Evolutionary conservation across 1,140 invertebrate species (phyloP), one percentile per base, ranked within the genome.

Genomic region (Pseudomyrmex cubaensis): DNA sequence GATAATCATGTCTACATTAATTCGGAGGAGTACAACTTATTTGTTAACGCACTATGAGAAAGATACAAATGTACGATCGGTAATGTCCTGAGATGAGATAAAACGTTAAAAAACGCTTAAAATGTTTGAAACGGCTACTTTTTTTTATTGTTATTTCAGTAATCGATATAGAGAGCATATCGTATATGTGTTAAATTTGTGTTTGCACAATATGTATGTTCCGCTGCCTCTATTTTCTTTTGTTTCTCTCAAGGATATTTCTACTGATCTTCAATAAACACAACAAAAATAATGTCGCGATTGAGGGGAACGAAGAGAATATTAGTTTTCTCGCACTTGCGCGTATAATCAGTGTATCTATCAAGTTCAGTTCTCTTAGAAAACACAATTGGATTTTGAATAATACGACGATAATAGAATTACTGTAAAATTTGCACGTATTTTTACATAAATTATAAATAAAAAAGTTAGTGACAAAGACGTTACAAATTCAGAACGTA

Each of bases 401-500:
- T 63, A 20, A 22, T 63, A 75, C 44, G 25, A n/a, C 52, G 46
- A 46, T 17, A 59, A 44, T 15, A 10, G n/a, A 5, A 44, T 64
- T 64, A 2, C 22, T 35, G 22, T 12, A 17, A 20, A 25, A 46
- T 64, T 13, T 10, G 2, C 13, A 7, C 10, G 20, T 15, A 70
- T 8, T 59, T 61, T 15, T 2, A 12, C 3, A 25, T 25, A 12
- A 2, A 61, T 70, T 7, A 70, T 80, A 54, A n/a, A 35, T n/a
- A 3, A 0, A 12, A 35, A 35, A 57, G 17, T n/a, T n/a, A 22
- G 13, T n/a, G 20, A 48, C 4, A 9, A 50, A 10, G n/a, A 46
- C 10, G 17, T 2, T 12, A 54, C n/a, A 1, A 50, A 82, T 17
- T 15, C 73, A 52, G 87, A 87, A 72, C 94, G 93, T 83, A 94